Evolutionary conservation across 2,113 vertebrate genomes (phyloP).

Genomic region (Scortum barcoo): DNA sequence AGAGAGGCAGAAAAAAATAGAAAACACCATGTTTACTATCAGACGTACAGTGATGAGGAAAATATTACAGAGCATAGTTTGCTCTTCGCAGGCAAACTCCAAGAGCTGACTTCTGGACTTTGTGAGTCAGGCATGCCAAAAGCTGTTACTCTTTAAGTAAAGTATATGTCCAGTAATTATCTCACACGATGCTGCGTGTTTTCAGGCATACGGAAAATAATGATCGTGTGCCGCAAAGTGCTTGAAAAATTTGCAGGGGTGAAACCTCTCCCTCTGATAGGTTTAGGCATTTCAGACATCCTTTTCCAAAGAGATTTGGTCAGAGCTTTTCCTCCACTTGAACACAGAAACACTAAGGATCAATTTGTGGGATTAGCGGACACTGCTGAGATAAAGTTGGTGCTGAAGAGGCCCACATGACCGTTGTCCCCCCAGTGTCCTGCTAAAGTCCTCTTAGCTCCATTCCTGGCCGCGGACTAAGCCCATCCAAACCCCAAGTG

Average conservation of each 20-base stretch:
- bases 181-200: slow-evolving; percentile 61
- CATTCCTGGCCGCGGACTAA: slow-evolving; percentile 66
- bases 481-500: slow-evolving; percentile 70
- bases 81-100: slow-evolving; percentile 60
- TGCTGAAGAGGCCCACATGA: slow-evolving; percentile 68
- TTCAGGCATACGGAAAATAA: slow-evolving; percentile 74
- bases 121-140: slow-evolving; percentile 75
- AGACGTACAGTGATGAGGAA: slow-evolving; percentile 18
- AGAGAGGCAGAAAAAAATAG: slow-evolving; percentile 26
- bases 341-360: slow-evolving; percentile 71
- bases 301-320: slow-evolving; percentile 69
- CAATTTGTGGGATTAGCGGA: slow-evolving; percentile 79
- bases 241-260: slow-evolving; percentile 51
- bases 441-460: slow-evolving; percentile 75
- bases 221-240: slow-evolving; percentile 59
- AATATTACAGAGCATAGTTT: slow-evolving; percentile 53
- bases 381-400: slow-evolving; percentile 72
- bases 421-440: slow-evolving; percentile 56
- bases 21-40: slow-evolving; percentile 16
- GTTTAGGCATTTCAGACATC: slow-evolving; percentile 71
- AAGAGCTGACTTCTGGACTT: slow-evolving; percentile 52
- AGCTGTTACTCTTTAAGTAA: slow-evolving; percentile 71
- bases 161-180: slow-evolving; percentile 79
- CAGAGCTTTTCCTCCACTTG: slow-evolving; percentile 56
- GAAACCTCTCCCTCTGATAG: slow-evolving; percentile 68